A percentile compares a stretch with the other conserved stretches of the same genome.
Evolutionary conservation across 2,888 invertebrate genomes (phyloP).

Genomic region (Drosophila algonquin): DNA sequence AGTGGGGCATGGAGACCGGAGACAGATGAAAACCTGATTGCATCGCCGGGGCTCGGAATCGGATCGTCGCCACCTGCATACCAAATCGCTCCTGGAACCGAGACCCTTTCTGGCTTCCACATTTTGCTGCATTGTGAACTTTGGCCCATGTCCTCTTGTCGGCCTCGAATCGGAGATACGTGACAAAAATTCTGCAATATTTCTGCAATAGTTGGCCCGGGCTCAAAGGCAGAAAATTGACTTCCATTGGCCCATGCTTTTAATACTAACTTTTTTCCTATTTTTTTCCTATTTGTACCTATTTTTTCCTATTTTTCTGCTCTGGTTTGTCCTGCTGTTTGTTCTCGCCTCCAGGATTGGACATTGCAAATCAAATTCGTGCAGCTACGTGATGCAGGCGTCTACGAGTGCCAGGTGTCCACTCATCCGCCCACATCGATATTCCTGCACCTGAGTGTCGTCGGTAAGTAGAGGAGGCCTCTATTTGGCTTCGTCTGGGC

Average conservation of each 20-base stretch:
- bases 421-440: slow-evolving; percentile 96
- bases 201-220: slow-evolving; percentile 3
- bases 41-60: slow-evolving; percentile 21
- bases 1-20: background rate
- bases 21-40: slow-evolving; percentile 35
- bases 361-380: slow-evolving; percentile 95
- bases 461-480: slow-evolving; percentile 88
- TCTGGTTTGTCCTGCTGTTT: slow-evolving; percentile 1
- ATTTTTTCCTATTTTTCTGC: background rate
- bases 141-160: slow-evolving; percentile 26
- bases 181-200: slow-evolving; percentile 57
- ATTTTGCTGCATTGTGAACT: slow-evolving; percentile 44
- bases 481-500: slow-evolving; percentile 6
- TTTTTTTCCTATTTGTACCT: slow-evolving; percentile 1
- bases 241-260: slow-evolving; percentile 18
- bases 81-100: slow-evolving; percentile 31
- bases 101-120: too few species aligned
- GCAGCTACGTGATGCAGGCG: slow-evolving; percentile 92
- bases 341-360: slow-evolving; percentile 89
- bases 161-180: slow-evolving; percentile 52
- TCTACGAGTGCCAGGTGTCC: slow-evolving; percentile 96
- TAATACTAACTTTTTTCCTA: slow-evolving; percentile 18
- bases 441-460: slow-evolving; percentile 92
- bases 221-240: slow-evolving; percentile 26
- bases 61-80: slow-evolving; percentile 33